These are phyloP conservation scores for Capitella teleta DNA, from an alignment of 1,140 invertebrate genomes.

Conservation along the genomic window DNA sequence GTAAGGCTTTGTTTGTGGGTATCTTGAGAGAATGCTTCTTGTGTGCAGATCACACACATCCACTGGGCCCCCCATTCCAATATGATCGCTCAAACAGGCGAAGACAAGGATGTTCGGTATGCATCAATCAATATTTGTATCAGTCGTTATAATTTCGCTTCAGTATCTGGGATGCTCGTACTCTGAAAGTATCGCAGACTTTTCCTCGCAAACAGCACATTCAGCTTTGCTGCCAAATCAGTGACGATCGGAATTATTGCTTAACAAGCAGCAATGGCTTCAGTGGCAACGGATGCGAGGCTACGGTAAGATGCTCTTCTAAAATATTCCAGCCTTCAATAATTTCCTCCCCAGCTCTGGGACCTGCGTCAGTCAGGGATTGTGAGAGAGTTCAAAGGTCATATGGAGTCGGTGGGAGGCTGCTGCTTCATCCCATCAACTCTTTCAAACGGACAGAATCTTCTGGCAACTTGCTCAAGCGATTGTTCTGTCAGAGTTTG, in stretches of 20 bases:
- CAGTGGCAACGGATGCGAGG: conserved; percentile 38
- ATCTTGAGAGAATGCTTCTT: background rate
- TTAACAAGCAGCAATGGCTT: conserved; percentile 39
- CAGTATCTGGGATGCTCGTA: conserved; percentile 30
- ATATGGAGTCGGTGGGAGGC: conserved; percentile 27
- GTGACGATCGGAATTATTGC: conserved; percentile 24
- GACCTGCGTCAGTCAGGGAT: conserved; percentile 21
- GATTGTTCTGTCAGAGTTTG: conserved; percentile 31
- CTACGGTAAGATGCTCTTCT: conserved; percentile 22
- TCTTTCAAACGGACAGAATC: conserved; percentile 1
- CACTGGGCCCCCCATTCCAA: conserved; percentile 28
- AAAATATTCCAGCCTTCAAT: background rate
- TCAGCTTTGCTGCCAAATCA: conserved; percentile 37
- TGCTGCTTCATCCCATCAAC: conserved; percentile 28
- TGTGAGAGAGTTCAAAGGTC: conserved; percentile 29
- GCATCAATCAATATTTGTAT: background rate
- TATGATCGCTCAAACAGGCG: conserved; percentile 30
- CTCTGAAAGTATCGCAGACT: conserved; percentile 22
- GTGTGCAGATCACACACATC: conserved; percentile 31
- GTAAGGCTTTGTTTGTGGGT: background rate
- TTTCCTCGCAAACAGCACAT: conserved; percentile 40
- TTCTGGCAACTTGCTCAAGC: conserved; percentile 28
- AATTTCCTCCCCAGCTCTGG: conserved; percentile 25
- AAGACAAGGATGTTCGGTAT: conserved; percentile 39
- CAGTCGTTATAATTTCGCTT: no score